A percentile compares a stretch with the other conserved stretches of the same genome.
Conservation (phyloP, 2,888 invertebrate genomes). For the Trichogramma evanescens region DNA sequence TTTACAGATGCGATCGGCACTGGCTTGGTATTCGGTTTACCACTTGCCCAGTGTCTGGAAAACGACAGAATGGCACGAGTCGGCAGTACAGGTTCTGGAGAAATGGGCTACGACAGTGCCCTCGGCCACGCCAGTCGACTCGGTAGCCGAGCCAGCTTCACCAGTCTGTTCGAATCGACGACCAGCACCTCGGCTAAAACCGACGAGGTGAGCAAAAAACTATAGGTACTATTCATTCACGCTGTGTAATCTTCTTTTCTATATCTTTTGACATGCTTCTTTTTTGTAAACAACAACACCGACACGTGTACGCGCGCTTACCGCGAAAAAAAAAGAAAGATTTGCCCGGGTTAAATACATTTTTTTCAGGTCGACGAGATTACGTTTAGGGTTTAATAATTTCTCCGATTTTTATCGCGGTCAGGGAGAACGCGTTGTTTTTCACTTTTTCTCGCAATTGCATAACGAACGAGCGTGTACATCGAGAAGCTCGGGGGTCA, state of each 20-base stretch:
- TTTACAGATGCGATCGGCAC: constrained; percentile 30
- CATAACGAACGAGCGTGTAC: too few relatives aligned
- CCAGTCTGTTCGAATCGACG: constrained; percentile 58
- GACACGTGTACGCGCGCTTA: too few relatives aligned
- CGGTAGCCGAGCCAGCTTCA: constrained; percentile 67
- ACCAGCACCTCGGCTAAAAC: constrained; percentile 41
- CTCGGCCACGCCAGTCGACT: constrained; percentile 50
- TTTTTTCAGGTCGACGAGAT: too few relatives aligned
- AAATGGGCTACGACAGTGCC: constrained; percentile 34
- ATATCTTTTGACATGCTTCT: too few relatives aligned
- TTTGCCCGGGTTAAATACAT: too few relatives aligned
- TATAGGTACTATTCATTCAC: constrained; percentile 18
- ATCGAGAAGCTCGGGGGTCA: too few relatives aligned
- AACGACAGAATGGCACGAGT: constrained; percentile 61
- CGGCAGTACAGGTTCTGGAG: constrained; percentile 39
- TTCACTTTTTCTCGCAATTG: too few relatives aligned
- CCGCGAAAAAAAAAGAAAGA: neutral
- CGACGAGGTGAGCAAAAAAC: constrained; percentile 53
- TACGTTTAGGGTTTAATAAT: too few relatives aligned
- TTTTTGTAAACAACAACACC: too few relatives aligned
- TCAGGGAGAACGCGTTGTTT: too few relatives aligned
- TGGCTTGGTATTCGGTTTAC: constrained; percentile 78
- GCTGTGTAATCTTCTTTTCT: neutral
- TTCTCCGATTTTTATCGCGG: too few relatives aligned
- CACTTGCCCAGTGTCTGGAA: constrained; percentile 75